These are phyloP conservation scores for Belgica antarctica DNA, from an alignment of 2,888 invertebrate species.

Conservation along the genomic window DNA sequence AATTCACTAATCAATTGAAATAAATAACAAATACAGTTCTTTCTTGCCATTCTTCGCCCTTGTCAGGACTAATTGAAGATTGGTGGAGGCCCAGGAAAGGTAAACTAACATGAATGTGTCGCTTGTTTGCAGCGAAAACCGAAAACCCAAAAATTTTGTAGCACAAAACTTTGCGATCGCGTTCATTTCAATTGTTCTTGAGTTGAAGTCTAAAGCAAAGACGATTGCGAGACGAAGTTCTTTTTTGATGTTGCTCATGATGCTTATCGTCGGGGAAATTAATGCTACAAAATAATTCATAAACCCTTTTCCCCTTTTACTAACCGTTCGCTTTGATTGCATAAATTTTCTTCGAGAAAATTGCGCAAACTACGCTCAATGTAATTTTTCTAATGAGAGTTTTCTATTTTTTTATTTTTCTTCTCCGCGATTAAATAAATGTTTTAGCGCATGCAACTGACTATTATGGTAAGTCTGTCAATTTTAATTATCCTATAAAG, in stretches of 20 bases:
- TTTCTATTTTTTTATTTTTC: constrained; percentile 41
- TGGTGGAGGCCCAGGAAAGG: constrained; percentile 97
- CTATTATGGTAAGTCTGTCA: constrained; percentile 93
- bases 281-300: constrained; percentile 19
- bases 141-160: neutral
- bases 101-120: constrained; percentile 53
- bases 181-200: neutral
- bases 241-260: constrained; percentile 2
- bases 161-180: neutral
- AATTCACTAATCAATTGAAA: constrained; percentile 49
- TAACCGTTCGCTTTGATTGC: constrained; percentile 1
- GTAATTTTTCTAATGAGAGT: constrained; percentile 44
- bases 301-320: neutral
- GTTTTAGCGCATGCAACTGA: constrained; percentile 89
- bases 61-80: constrained; percentile 98
- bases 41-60: constrained; percentile 81
- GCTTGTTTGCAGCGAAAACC: neutral
- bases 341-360: neutral
- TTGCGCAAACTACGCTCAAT: neutral
- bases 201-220: neutral
- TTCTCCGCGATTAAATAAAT: constrained; percentile 47
- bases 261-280: neutral
- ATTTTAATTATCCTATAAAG: neutral
- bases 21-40: constrained; percentile 58
- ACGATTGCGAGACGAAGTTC: neutral